Evolutionary conservation across 1,140 invertebrate species (phyloP), one percentile per base, ranked within the genome.

Genomic region (Eueides isabella): DNA sequence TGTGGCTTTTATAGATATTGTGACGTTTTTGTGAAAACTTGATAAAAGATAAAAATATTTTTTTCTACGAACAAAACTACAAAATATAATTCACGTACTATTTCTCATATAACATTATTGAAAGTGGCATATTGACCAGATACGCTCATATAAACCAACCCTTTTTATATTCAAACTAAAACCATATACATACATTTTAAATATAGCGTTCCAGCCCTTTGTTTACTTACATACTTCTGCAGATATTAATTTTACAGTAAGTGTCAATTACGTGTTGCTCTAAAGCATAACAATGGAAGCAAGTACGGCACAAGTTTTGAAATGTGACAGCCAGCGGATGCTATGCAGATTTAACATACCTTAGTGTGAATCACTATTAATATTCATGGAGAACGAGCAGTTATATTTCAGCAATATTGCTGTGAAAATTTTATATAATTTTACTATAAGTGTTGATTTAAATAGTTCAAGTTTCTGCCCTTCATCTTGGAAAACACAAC

Each of bases 261-360:
- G 67, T 31, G 61, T 48, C 72, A 74, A 74, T 74, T 74, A 74
- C 72, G 64, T 73, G 16, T 74, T 65, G 30, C 44, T 16, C 31
- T 5, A 12, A 5, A 48, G 4, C 38, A 33, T 70, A 68, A 77
- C 69, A 80, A 74, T 77, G 55, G 64, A 72, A 55, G 28, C 61
- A 67, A 41, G 68, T 61, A 64, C 64, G 41, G 30, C 41, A 30
- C 55, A 65, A 68, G 67, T 77, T 73, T 70, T 72, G 69, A 70
- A 75, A 76, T 78, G 75, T 81, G 78, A 78, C 76, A 75, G 63
- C 61, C 28, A 65, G 72, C 26, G 65, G 74, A 74, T 41, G 65
- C 41, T 68, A 19, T 61, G 70, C 74, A 68, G 65, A 75, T 70
- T 67, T 65, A 35, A 5, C 44, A n/a, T 55, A 26, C 48, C 26